Evolutionary conservation across 2,113 vertebrate species (phyloP), one percentile per base, ranked within the genome.

Genomic region (Paraplagusia blochii): DNA sequence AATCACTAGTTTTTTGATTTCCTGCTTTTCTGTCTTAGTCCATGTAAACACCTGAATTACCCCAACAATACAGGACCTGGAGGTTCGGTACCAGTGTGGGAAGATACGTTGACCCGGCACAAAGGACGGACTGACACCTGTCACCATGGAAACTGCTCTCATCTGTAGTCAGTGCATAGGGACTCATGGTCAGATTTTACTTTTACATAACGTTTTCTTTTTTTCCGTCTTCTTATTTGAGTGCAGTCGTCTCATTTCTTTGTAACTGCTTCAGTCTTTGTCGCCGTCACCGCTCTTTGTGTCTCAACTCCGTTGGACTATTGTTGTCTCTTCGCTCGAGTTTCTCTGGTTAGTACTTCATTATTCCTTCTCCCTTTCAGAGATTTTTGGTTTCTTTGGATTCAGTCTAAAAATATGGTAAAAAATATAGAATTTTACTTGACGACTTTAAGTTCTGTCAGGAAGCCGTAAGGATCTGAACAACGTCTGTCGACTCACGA

Each of bases 111-210:
- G 47, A 50, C 47, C 47, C 34, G 8, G 10, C 13, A 1, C 8
- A n/a, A 29, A 6, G 47, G 34, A 4, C 22, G 15, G 47, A 34
- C 33, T 50, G 47, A 50, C 47, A 50, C 47, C 19, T 50, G 47
- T 50, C 33, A 34, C 47, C 29, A 50, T 50, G 47, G 47, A 6
- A 50, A 50, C 47, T 10, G 47, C 11, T 2, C 29, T 50, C 47
- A 50, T 34, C 34, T 34, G 47, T 11, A 34, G 47, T n/a, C 47
- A 5, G 22, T 11, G 11, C n/a, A 14, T 43, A n/a, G 2, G 13
- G 4, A 13, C 42, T 43, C 14, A n/a, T 43, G 42, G 42, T 43
- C 14, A 43, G 13, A n/a, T 43, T 43, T 14, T 15, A 43, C n/a
- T 7, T 43, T 7, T 43, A n/a, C 1, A n/a, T 4, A n/a, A 15